Base-by-base conservation (phyloP, 2,797 vertebrate species). In the Rhinatrema bivittatum region DNA sequence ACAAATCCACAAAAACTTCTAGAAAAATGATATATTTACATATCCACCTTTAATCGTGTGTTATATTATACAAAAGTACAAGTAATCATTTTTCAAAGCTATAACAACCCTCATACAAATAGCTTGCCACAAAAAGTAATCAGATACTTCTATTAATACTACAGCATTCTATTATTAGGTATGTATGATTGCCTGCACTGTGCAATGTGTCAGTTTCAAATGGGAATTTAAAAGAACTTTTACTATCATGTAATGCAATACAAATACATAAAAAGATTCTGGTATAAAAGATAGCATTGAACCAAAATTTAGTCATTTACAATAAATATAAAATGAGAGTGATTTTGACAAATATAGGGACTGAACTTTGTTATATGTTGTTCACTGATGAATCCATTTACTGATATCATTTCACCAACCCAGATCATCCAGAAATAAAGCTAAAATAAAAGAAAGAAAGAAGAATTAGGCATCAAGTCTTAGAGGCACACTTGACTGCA, bases 71-170 rank as follows among this genome's bases (percentile, higher is more conserved):
- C 72, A 79, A 79, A 82, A 77, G 69, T 79, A 78, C 58, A 29
- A 65, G 47, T 78, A 71, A 55, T 74, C 71, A 68, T 78, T 68
- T 72, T 75, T 57, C 18, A 78, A 76, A 82, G 81, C n/a, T n/a
- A 79, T 79, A 81, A 73, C 72, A 80, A 79, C 76, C 73, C 71
- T 77, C 65, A 77, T 76, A 78, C 80, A 76, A 67, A 75, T 67
- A 73, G 56, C 63, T 69, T 62, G 74, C n/a, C n/a, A 68, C 63
- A 65, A 82, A 75, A 77, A 76, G 77, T 74, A 74, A 79, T 72
- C 60, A 65, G 74, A 65, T 78, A 59, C 71, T 26, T 76, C 74
- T 81, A 78, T 65, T 79, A 60, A 67, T 61, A 76, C 76, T 72
- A 80, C 75, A 79, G 77, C 78, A 82, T 71, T 62, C 70, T 66